phyloP scores from a whole-genome alignment of 1,140 invertebrate species.

The Tribolium madens region DNA sequence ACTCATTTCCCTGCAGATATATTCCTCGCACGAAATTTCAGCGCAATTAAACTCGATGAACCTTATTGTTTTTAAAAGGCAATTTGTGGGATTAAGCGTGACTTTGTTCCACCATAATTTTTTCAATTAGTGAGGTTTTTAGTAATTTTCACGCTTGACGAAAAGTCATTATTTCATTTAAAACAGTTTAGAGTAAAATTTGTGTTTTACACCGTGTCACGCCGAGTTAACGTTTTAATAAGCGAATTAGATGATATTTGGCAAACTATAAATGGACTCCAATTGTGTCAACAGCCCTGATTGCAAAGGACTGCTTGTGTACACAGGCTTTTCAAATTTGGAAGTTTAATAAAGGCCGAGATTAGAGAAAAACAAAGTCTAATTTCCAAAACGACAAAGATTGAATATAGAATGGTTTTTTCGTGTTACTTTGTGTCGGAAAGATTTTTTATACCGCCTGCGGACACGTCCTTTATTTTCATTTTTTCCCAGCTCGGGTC shows the following conservation, averaged over 20 bases:
- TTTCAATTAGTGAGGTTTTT: slow-evolving; percentile 8
- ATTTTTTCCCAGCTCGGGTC: neutral
- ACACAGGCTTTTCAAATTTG: neutral
- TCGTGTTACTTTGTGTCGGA: slow-evolving; percentile 8
- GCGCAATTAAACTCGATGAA: slow-evolving; percentile 5
- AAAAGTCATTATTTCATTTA: neutral
- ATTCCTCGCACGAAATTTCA: slow-evolving; percentile 4
- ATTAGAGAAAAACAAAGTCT: slow-evolving; percentile 6
- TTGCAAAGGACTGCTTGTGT: neutral
- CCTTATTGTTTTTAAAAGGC: slow-evolving; percentile 20
- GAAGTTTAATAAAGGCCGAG: neutral
- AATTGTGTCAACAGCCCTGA: slow-evolving; percentile 13
- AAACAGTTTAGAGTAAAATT: neutral
- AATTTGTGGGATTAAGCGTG: slow-evolving; percentile 9
- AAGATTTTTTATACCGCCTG: neutral
- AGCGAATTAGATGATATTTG: neutral
- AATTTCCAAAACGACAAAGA: slow-evolving; percentile 20
- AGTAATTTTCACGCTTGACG: neutral
- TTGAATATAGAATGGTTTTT: slow-evolving; percentile 29
- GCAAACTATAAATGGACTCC: neutral
- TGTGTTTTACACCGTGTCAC: neutral
- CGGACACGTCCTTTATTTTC: slow-evolving; percentile 7
- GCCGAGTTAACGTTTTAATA: neutral
- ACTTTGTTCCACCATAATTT: slow-evolving; percentile 15
- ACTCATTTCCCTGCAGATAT: slow-evolving; percentile 8